Conservation (phyloP, 2,888 invertebrate species). For the Drosophila mayaguana region DNA sequence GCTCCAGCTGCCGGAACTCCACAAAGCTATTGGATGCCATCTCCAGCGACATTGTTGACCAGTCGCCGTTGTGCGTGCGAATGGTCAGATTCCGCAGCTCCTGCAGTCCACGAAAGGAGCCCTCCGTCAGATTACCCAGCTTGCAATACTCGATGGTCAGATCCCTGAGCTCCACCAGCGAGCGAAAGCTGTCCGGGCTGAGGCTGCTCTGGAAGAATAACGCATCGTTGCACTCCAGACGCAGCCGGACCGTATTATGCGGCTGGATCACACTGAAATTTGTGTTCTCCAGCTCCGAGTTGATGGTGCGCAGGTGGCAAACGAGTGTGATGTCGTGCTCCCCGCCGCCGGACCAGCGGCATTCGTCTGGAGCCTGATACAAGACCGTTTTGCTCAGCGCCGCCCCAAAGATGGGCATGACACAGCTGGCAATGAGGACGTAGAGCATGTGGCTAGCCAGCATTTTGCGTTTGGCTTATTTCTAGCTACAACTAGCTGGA, state of each 20-base stretch:
- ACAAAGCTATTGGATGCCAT: conserved; percentile 92
- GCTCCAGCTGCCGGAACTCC: conserved; percentile 92
- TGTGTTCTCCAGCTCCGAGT: conserved; percentile 94
- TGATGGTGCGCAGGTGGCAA: conserved; percentile 92
- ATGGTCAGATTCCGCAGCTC: conserved; percentile 94
- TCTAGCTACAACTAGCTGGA: conserved; percentile 42
- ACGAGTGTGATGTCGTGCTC: conserved; percentile 89
- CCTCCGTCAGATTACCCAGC: conserved; percentile 92
- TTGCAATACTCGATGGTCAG: conserved; percentile 95
- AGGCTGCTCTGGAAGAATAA: conserved; percentile 92
- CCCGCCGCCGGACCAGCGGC: conserved; percentile 86
- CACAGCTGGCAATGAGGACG: conserved; percentile 82
- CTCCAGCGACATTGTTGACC: conserved; percentile 94
- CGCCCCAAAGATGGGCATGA: conserved; percentile 84
- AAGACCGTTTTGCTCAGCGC: conserved; percentile 84
- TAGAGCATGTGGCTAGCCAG: conserved; percentile 77
- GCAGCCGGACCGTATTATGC: conserved; percentile 92
- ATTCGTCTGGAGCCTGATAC: conserved; percentile 94
- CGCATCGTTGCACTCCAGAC: conserved; percentile 92
- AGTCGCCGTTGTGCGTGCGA: conserved; percentile 93
- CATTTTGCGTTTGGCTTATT: conserved; percentile 55
- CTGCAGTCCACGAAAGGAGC: conserved; percentile 91
- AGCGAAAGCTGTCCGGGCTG: conserved; percentile 92
- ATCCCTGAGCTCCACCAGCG: conserved; percentile 92
- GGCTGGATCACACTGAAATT: conserved; percentile 95